Base-by-base conservation (phyloP, 2,888 invertebrate species). In the Trichopria drosophilae region DNA sequence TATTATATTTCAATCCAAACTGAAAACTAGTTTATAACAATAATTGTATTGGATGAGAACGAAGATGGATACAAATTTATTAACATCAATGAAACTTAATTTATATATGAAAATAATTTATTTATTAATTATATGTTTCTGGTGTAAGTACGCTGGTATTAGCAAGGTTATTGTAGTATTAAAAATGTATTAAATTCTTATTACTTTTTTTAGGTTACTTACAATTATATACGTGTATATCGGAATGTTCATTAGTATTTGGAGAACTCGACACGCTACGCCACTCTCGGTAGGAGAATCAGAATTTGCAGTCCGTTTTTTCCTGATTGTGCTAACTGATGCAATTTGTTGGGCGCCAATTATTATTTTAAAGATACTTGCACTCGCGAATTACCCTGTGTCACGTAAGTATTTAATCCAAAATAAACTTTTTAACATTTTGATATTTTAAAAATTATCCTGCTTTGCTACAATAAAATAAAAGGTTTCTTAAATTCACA, bases 271-370 rank as follows among this genome's bases (percentile, higher is more conserved):
- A 24, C 77, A 79, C 49, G 82, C 81, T 6, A 83, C 84, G 7
- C 79, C 83, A 2, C 66, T 82, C 22, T 78, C 81, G 12, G 71
- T 80, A 24, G 77, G 81, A 19, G 86, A 86, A 60, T 81, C 81
- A 53, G 83, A 84, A 60, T 82, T 87, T 65, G 84, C 84, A 1
- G 73, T 84, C 16, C 73, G 83, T 55, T 86, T 87, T 68, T 85
- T 86, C 66, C 80, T 86, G 63, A 86, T 87, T 57, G 85, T 87
- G 1, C 65, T 86, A 19, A 85, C 86, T 1, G 84, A 87, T 66
- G 81, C 81, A n/a, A 69, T 82, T 44, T 87, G 87, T 66, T 87
- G 87, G 87, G 79, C 82, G 10, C 87, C 87, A 6, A 84, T 87
- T 41, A 83, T 86, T 26, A 65, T 78, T 19, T 76, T 85, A 49